Conservation (phyloP, 2,888 invertebrate species). For the Branchellion lobata region DNA sequence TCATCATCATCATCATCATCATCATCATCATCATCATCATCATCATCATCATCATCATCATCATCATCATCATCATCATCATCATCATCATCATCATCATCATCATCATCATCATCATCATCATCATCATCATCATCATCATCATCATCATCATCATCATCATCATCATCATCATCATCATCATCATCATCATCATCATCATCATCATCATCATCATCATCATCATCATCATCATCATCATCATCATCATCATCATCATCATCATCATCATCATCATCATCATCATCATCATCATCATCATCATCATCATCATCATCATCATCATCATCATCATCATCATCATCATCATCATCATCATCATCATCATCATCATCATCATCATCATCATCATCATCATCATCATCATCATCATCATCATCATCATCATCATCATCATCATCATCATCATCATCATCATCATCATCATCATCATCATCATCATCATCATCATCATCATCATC, state of each 20-base stretch:
- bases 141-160: too few relatives aligned
- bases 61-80: background rate
- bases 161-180: too few relatives aligned
- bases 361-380: conserved; percentile 40
- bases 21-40: conserved; percentile 9
- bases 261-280: too few relatives aligned
- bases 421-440: conserved; percentile 3
- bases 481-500: conserved; percentile 39
- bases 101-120: background rate
- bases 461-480: conserved; percentile 4
- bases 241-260: too few relatives aligned
- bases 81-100: background rate
- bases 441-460: conserved; percentile 10
- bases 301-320: background rate
- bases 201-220: too few relatives aligned
- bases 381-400: conserved; percentile 37
- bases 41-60: background rate
- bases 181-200: too few relatives aligned
- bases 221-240: too few relatives aligned
- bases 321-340: conserved; percentile 29
- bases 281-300: too few relatives aligned
- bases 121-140: background rate
- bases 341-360: conserved; percentile 41
- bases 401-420: conserved; percentile 23
- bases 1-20: conserved; percentile 6